Evolutionary conservation across 2,888 invertebrate genomes (phyloP).

Genomic region (Clistopyga incitator): DNA sequence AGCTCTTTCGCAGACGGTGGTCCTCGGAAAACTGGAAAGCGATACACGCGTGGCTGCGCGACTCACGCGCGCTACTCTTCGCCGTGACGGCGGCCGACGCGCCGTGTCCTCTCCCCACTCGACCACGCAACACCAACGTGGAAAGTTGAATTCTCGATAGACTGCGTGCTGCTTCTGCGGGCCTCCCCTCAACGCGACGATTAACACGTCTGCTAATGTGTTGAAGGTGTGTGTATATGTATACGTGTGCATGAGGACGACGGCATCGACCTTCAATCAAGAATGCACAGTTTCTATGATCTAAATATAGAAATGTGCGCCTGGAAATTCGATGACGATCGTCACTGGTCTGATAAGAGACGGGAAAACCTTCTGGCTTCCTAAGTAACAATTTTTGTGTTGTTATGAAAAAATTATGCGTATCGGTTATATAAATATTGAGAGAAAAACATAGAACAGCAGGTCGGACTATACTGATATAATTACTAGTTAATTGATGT

Average conservation of each 20-base stretch:
- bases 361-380: background rate
- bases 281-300: background rate
- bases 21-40: slow-evolving; percentile 80
- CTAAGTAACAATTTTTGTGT: no score
- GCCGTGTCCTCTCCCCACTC: slow-evolving; percentile 72
- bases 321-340: background rate
- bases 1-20: slow-evolving; percentile 66
- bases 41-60: slow-evolving; percentile 63
- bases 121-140: background rate
- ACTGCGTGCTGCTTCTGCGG: background rate
- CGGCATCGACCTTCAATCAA: slow-evolving; percentile 3
- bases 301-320: background rate
- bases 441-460: no score
- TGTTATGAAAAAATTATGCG: no score
- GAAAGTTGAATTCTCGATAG: slow-evolving; percentile 22
- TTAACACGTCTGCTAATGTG: slow-evolving; percentile 7
- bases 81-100: slow-evolving; percentile 68
- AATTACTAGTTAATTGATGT: no score
- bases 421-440: no score
- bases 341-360: background rate
- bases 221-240: no score
- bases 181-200: background rate
- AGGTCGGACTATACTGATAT: no score
- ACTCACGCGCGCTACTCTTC: slow-evolving; percentile 72
- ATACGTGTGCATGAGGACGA: background rate